Evolutionary conservation across 2,888 invertebrate genomes (phyloP), one percentile per base, ranked within the genome.

Genomic region (Dendrolimus houi): DNA sequence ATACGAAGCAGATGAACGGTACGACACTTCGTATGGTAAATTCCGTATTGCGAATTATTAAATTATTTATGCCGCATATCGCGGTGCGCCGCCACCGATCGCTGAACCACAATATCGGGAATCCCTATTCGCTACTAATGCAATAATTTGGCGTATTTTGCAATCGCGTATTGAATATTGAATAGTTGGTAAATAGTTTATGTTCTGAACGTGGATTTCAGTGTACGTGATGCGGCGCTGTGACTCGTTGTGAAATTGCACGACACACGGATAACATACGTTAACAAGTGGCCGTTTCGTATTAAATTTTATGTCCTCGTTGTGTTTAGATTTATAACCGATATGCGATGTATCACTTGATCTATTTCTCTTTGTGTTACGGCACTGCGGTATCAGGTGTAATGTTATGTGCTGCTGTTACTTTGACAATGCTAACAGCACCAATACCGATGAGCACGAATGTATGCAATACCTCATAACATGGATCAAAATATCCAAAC

Each of bases 71-170:
- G 90, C 85, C 86, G 78, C 89, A 89, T 88, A 87, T 85, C 84
- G 82, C 82, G 81, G 81, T 79, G 81, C 75, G 76, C 77, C 77
- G 80, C 79, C 74, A 71, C 77, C 84, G 87, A 87, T 81, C 88
- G 81, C 87, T 83, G 85, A 84, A 87, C 89, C 88, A 85, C 88
- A 88, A 86, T 89, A 90, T 89, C 83, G 88, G 90, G 89, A 90
- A 89, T 90, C 89, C 90, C 89, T 84, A 84, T 84, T 87, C 81
- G 77, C 83, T 85, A 83, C 87, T 90, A 89, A 90, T 89, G 88
- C 87, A 90, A 90, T 90, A 90, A 90, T 90, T 90, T 90, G 89
- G 89, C 84, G 89, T 89, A 90, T 90, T 89, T 90, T 89, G 85
- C 87, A 87, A 88, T 88, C 87, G 86, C 84, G 85, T 85, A 87